A percentile compares a stretch with the other conserved stretches of the same genome.
phyloP scores from a whole-genome alignment of 2,797 vertebrate species.

The Pseudochirops cupreus region DNA sequence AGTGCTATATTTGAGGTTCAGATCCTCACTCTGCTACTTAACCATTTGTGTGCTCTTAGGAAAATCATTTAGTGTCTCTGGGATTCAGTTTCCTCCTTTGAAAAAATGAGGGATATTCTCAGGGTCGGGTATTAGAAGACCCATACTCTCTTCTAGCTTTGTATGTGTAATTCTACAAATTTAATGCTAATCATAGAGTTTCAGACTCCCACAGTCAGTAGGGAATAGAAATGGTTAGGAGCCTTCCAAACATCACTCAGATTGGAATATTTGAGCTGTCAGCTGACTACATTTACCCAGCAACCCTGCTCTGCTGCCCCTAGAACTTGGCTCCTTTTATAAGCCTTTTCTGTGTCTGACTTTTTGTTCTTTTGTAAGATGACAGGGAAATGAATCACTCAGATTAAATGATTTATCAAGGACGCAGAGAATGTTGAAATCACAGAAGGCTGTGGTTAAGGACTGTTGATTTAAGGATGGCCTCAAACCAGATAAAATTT shows the following conservation, averaged over 20 bases:
- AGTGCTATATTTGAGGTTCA: not conserved
- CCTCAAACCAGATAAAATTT: rapidly evolving
- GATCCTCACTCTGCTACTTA: not conserved
- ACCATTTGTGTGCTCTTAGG: not conserved
- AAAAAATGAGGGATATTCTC: not conserved
- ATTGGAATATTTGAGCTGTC: not conserved
- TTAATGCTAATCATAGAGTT: not conserved
- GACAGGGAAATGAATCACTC: not conserved
- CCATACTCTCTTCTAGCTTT: not conserved
- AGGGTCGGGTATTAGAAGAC: not conserved
- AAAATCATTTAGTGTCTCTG: not conserved
- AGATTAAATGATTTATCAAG: not conserved
- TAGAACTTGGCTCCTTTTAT: not conserved
- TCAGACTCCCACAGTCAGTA: not conserved
- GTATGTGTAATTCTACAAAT: not conserved
- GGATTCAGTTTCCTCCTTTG: not conserved
- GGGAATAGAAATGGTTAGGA: not conserved
- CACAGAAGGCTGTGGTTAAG: not conserved
- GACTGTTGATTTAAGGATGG: rapidly evolving
- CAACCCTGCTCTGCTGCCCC: not conserved
- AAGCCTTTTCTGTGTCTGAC: not conserved
- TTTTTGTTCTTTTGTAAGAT: not conserved
- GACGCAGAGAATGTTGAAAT: not conserved
- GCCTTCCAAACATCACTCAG: too few species aligned
- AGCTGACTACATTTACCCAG: rapidly evolving